Evolutionary conservation across 2,113 vertebrate species (phyloP), one percentile per base, ranked within the genome.

Genomic region (Pelodiscus sinensis): DNA sequence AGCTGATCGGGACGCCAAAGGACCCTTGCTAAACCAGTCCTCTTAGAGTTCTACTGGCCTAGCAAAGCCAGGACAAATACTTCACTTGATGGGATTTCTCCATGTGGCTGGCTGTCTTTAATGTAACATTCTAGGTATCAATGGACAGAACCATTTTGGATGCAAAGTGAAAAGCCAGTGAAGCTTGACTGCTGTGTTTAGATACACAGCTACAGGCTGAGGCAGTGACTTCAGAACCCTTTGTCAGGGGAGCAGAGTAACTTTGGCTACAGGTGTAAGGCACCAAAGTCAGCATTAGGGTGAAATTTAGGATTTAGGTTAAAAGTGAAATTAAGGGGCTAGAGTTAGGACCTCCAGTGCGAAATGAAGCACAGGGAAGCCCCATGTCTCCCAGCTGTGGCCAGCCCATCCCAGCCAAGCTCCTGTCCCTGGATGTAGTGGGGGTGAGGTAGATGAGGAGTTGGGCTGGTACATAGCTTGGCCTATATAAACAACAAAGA

Each of bases 121-220:
- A 62, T 27, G 27, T 25, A 62, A 14, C 79, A 19, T 85, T 90
- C 44, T 60, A 8, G 0, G 14, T 52, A 90, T 81, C 29, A 77
- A 16, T 16, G 31, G 25, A 4, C 22, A 90, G 82, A 92, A 92
- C 3, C 0, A 68, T 94, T 29, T 62, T 62, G 58, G 92, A 56
- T 60, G 80, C 44, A 85, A 87, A 29, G 19, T 79, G 29, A 51
- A 92, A 93, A 71, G 54, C 5, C 0, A 12, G 8, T 9, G 1
- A 90, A 81, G 1, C 31, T 79, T 77, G 9, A 94, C 85, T 93
- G 86, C 21, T 55, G 87, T 89, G 90, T 75, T 79, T 57, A 81
- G 21, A 56, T n/a, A 56, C 4, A 16, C 15, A n/a, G 12, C 21
- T 80, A 80, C 55, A 8, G 90, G 57, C 8, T 65, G 81, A 80